A percentile compares a stretch with the other conserved stretches of the same genome.
Conservation (phyloP, 2,797 vertebrate genomes). For the Darevskia mixta region DNA sequence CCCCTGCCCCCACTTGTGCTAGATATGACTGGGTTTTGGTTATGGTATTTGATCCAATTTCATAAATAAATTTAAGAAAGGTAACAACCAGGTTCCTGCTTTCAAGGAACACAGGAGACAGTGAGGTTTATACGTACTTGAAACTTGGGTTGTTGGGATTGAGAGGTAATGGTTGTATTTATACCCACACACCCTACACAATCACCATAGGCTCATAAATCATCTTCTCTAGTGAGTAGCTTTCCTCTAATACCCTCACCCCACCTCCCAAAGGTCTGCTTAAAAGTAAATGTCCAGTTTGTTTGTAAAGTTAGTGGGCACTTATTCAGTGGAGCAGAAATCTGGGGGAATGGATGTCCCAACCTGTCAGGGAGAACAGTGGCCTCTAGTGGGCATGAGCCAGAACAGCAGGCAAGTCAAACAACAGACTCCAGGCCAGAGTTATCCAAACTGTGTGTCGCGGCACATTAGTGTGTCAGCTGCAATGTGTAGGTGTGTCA, state of each 20-base stretch:
- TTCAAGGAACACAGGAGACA: too few species aligned
- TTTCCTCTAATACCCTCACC: background rate
- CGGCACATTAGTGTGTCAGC: too few species aligned
- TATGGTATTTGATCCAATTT: too few species aligned
- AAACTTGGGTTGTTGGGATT: background rate
- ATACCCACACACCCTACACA: background rate
- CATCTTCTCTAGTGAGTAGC: background rate
- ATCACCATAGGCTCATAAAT: too few species aligned
- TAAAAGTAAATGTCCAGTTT: background rate
- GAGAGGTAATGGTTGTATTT: background rate
- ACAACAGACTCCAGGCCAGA: background rate
- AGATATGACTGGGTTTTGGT: too few species aligned
- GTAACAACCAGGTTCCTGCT: too few species aligned
- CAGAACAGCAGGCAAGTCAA: background rate
- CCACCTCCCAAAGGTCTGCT: background rate
- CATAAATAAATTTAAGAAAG: too few species aligned
- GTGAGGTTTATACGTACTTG: background rate
- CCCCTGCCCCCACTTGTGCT: too few species aligned
- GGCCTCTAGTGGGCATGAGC: background rate
- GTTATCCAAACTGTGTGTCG: background rate
- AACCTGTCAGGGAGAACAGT: background rate
- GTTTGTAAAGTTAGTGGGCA: background rate
- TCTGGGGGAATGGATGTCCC: background rate
- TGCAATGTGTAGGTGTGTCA: too few species aligned
- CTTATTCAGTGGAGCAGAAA: too few species aligned